Conservation (phyloP, 1,140 invertebrate genomes). For the Drosophila rhopaloa region DNA sequence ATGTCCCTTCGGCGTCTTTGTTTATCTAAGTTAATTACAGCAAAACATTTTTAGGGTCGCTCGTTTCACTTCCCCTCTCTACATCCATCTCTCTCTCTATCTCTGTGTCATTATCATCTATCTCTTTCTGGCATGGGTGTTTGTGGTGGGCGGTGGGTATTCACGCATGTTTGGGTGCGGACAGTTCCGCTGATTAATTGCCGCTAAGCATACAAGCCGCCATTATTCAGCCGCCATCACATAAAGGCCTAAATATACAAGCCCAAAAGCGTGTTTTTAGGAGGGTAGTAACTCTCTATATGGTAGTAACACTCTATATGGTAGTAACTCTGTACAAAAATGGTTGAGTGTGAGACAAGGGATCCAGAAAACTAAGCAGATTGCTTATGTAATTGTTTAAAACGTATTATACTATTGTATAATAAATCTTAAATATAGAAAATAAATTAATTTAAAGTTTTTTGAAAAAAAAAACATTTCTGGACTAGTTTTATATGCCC, state of each 20-base stretch:
- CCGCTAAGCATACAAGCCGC: slow-evolving; percentile 74
- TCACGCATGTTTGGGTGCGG: slow-evolving; percentile 79
- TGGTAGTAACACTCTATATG: slow-evolving; percentile 5
- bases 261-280: neutral
- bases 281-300: slow-evolving; percentile 20
- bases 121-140: slow-evolving; percentile 21
- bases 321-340: neutral
- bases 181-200: slow-evolving; percentile 82
- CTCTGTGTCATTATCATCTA: slow-evolving; percentile 1
- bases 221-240: slow-evolving; percentile 64
- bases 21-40: slow-evolving; percentile 83
- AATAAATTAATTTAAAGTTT: too few species aligned
- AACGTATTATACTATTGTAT: too few species aligned
- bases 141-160: slow-evolving; percentile 35
- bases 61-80: neutral
- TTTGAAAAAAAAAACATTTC: too few species aligned
- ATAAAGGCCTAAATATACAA: slow-evolving; percentile 52
- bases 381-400: neutral
- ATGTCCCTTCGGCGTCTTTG: slow-evolving; percentile 61
- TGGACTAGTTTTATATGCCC: too few species aligned
- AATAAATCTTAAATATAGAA: neutral
- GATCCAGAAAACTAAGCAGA: slow-evolving; percentile 1
- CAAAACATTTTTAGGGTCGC: slow-evolving; percentile 78
- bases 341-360: neutral
- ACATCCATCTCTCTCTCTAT: too few species aligned